These are phyloP conservation scores for Steinernema khuongi DNA, from an alignment of 1,140 invertebrate species.

Conservation along the genomic window DNA sequence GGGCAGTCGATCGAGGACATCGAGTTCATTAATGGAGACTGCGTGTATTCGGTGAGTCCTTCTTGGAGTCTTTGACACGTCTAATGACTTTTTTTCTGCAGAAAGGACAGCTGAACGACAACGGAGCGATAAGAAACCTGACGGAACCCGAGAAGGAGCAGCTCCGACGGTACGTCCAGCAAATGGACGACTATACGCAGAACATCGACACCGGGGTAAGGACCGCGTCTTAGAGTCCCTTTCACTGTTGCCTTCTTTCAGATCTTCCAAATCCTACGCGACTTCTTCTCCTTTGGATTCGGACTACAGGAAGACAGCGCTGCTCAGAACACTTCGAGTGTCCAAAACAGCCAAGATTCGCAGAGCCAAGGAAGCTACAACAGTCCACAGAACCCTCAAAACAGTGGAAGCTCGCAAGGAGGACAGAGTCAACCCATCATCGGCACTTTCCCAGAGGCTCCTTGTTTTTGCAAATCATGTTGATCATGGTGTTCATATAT, in stretches of 20 bases:
- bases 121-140: neutral
- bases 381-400: neutral
- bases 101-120: constrained; percentile 6
- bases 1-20: neutral
- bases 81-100: neutral
- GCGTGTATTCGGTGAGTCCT: neutral
- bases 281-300: neutral
- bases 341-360: neutral
- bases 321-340: too few species aligned
- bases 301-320: too few species aligned
- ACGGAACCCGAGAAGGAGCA: constrained; percentile 3
- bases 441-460: neutral
- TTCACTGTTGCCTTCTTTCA: neutral
- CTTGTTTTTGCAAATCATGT: neutral
- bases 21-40: neutral
- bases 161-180: neutral
- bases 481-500: neutral
- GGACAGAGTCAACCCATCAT: neutral
- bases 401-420: too few species aligned
- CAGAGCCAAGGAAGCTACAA: neutral
- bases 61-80: neutral
- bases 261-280: neutral
- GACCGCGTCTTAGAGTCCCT: neutral
- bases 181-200: neutral
- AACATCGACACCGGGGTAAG: neutral